A percentile compares a stretch with the other conserved stretches of the same genome.
These are phyloP conservation scores for Tribolium madens DNA, from an alignment of 1,140 invertebrate genomes.

Conservation along the genomic window DNA sequence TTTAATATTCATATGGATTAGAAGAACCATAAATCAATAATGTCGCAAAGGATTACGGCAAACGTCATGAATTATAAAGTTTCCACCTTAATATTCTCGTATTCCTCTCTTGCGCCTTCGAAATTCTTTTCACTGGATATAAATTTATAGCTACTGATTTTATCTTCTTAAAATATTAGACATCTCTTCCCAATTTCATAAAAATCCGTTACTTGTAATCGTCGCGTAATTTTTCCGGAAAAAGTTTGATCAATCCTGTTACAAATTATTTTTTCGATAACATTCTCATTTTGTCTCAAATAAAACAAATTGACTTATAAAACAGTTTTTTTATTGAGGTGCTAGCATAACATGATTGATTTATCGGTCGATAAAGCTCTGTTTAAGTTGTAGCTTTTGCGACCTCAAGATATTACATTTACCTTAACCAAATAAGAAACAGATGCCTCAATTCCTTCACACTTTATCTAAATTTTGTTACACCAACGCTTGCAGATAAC, in stretches of 20 bases:
- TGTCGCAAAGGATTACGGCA: constrained; percentile 41
- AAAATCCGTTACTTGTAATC: constrained; percentile 45
- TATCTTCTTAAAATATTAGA: constrained; percentile 42
- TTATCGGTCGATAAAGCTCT: background rate
- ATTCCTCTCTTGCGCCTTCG: constrained; percentile 37
- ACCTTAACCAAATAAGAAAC: constrained; percentile 16
- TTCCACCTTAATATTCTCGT: constrained; percentile 40
- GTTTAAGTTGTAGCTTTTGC: constrained; percentile 5
- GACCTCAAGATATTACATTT: constrained; percentile 17
- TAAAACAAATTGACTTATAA: constrained; percentile 3
- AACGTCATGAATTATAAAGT: constrained; percentile 46
- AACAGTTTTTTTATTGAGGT: background rate
- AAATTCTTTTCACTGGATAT: constrained; percentile 45
- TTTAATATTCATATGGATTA: constrained; percentile 46
- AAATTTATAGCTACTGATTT: constrained; percentile 46
- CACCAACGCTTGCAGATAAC: background rate
- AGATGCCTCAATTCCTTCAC: constrained; percentile 6
- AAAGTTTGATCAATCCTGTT: background rate
- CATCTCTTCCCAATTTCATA: constrained; percentile 41
- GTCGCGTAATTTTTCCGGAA: constrained; percentile 43
- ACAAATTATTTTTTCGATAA: constrained; percentile 8
- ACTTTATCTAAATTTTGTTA: constrained; percentile 17
- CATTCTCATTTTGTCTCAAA: background rate
- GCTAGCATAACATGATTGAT: constrained; percentile 2
- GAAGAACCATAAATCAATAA: constrained; percentile 38